Evolutionary conservation across 2,113 vertebrate genomes (phyloP).

Genomic region (Crypturellus undulatus): DNA sequence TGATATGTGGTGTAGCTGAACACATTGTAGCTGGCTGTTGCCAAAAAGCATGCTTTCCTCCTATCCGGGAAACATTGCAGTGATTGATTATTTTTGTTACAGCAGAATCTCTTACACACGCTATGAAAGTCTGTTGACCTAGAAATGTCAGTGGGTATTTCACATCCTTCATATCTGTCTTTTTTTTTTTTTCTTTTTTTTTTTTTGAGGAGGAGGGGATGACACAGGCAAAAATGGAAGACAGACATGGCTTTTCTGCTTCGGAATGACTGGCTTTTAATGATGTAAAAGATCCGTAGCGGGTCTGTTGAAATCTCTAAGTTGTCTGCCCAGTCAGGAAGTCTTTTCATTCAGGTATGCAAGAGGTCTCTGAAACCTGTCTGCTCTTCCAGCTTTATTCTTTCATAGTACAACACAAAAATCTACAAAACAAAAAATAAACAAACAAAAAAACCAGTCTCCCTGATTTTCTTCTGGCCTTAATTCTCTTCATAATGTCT

Average conservation of each 20-base stretch:
- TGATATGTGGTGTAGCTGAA: background rate
- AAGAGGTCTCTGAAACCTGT: background rate
- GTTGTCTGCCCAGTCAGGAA: background rate
- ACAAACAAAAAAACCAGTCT: background rate
- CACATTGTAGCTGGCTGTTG: background rate
- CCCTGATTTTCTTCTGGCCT: background rate
- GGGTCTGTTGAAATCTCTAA: background rate
- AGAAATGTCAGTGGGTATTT: conserved; percentile 48
- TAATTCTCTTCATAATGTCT: background rate
- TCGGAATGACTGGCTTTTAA: conserved; percentile 2
- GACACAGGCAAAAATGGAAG: background rate
- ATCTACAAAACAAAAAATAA: background rate
- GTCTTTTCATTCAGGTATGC: background rate
- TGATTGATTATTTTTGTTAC: conserved; percentile 4
- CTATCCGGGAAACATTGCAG: background rate
- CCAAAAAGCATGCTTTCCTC: background rate
- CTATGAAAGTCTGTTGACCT: conserved; percentile 28
- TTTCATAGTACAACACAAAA: background rate
- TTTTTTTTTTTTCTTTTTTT: no score
- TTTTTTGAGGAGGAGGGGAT: fast-evolving
- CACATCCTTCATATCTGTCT: background rate
- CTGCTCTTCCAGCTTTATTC: background rate
- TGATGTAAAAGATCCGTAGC: background rate
- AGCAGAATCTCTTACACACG: background rate
- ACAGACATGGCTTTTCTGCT: background rate